phyloP scores from a whole-genome alignment of 2,888 invertebrate species.

The Cataglyphis livida region DNA sequence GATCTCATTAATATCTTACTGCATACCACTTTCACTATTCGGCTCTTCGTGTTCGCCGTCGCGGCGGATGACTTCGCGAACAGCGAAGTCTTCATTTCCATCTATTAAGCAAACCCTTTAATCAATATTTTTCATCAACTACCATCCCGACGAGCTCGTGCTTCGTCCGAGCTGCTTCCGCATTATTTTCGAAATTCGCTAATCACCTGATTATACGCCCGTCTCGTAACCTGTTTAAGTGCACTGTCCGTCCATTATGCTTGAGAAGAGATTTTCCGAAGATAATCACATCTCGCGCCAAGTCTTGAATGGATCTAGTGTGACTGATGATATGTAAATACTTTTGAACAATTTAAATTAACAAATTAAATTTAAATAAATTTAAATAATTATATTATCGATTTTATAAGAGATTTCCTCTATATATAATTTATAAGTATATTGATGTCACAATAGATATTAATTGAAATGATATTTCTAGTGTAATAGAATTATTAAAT shows the following conservation, averaged over 20 bases:
- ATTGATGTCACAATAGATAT: conserved; percentile 1
- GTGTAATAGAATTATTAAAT: conserved; percentile 35
- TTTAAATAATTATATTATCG: neutral
- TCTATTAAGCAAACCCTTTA: conserved; percentile 40
- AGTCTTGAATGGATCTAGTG: conserved; percentile 6
- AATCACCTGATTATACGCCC: conserved; percentile 35
- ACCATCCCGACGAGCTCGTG: conserved; percentile 27
- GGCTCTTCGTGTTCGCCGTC: conserved; percentile 35
- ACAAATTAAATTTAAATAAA: no score
- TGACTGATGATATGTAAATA: conserved; percentile 23
- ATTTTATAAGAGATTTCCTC: neutral
- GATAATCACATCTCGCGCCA: conserved; percentile 5
- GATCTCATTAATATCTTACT: conserved; percentile 47
- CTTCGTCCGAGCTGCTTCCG: conserved; percentile 28
- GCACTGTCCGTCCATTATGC: neutral
- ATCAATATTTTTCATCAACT: conserved; percentile 33
- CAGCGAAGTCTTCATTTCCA: conserved; percentile 26
- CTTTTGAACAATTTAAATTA: neutral
- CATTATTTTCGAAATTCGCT: conserved; percentile 50
- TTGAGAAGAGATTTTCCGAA: conserved; percentile 8
- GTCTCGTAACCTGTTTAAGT: conserved; percentile 11
- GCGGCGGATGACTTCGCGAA: conserved; percentile 27
- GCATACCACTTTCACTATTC: conserved; percentile 47
- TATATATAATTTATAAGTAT: neutral
- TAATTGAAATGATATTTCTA: conserved; percentile 20